Evolutionary conservation across 2,888 invertebrate genomes (phyloP), one percentile per base, ranked within the genome.

Genomic region (Netelia virgata): DNA sequence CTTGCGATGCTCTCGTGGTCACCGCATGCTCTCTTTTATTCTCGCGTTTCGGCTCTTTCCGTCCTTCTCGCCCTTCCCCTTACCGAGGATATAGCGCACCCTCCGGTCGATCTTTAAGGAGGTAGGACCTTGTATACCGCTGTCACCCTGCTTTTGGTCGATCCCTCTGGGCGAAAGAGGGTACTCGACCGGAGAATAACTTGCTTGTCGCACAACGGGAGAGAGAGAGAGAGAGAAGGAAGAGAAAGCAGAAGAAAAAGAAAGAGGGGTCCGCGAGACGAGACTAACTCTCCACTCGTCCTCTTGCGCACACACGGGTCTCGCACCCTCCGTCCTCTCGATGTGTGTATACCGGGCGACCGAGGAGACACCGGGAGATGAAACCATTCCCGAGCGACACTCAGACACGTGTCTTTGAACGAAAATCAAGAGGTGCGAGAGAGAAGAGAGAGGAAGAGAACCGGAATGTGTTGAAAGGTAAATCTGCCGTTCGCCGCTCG

Each of bases 151-250:
- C 66, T 70, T 3, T 16, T 72, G 70, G 61, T 2, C 55, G 63
- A 74, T 79, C 83, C 79, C 83, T 79, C 70, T 70, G 83, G 28
- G 75, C 75, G 23, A 83, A 43, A 66, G 83, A 70, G 83, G 83
- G 70, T 79, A 83, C 83, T 83, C 83, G 79, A 79, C 70, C 79
- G 75, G 57, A 79, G 79, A 83, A 83, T 83, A 83, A 83, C 83
- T 83, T 83, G 75, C 83, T 83, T 75, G 79, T 79, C 83, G 72
- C 75, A 72, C 78, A 47, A 10, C 11, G 14, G 47, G 14, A 14
- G 47, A 47, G 14, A 6, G 11, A 43, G 43, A 43, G 14, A 14
- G 14, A 47, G 47, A 47, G 14, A 3, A 47, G 6, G 14, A 47
- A 47, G 47, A 47, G 0, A 14, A 47, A 47, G 47, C 2, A 47